Conservation (phyloP, 2,797 vertebrate species). For the Nothura maculosa region DNA sequence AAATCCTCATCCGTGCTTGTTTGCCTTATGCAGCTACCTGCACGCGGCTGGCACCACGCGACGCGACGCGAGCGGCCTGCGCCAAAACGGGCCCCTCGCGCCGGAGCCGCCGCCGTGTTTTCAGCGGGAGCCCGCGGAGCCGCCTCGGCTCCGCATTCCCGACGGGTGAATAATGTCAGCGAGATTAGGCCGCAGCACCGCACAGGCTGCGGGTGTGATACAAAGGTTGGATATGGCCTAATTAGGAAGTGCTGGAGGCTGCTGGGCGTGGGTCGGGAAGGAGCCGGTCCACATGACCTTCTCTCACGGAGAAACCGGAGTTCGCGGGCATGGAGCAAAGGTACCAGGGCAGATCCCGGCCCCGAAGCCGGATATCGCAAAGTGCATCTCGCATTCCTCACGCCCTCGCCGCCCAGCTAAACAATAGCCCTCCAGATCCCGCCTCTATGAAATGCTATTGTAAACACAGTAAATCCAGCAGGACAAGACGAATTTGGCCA, state of each 20-base stretch:
- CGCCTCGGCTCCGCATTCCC: slow-evolving; percentile 83
- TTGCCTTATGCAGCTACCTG: slow-evolving; percentile 72
- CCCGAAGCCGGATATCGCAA: background rate
- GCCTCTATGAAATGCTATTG: background rate
- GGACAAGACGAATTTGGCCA: slow-evolving; percentile 21
- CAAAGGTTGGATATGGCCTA: slow-evolving; percentile 82
- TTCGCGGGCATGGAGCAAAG: slow-evolving; percentile 32
- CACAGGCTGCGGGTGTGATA: slow-evolving; percentile 80
- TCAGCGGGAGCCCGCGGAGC: slow-evolving; percentile 48
- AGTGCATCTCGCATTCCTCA: background rate
- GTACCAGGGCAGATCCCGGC: slow-evolving; percentile 12
- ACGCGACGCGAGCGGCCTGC: too few species aligned
- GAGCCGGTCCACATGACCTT: slow-evolving; percentile 47
- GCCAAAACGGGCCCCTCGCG: too few species aligned
- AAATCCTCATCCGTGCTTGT: slow-evolving; percentile 46
- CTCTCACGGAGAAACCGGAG: slow-evolving; percentile 23
- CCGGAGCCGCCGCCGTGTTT: too few species aligned
- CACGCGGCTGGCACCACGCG: slow-evolving; percentile 7
- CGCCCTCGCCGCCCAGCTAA: background rate
- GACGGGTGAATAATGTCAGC: slow-evolving; percentile 85
- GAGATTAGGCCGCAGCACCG: slow-evolving; percentile 82
- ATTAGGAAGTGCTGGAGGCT: slow-evolving; percentile 84
- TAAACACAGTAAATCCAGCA: background rate
- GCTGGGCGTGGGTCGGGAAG: slow-evolving; percentile 65
- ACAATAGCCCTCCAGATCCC: slow-evolving; percentile 4